Evolutionary conservation across 1,140 invertebrate species (phyloP), one percentile per base, ranked within the genome.

Genomic region (Polypedilum vanderplanki): DNA sequence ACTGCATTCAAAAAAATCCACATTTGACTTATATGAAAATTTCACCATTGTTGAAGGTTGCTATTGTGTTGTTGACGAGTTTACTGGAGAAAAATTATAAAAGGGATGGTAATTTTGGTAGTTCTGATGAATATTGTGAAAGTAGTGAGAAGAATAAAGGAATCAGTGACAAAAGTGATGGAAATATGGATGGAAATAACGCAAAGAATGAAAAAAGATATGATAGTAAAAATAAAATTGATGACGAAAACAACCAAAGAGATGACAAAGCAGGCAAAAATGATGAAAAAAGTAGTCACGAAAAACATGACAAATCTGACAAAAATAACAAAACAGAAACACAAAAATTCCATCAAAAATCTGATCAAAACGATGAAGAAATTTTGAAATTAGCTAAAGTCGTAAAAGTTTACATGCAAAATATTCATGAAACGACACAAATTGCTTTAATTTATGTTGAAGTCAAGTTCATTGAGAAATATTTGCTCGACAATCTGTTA

Each of bases 1-100:
- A 82, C 64, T 83, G 81, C 78, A 80, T 82, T 40, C 81, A 82
- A 75, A 78, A 81, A 79, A 80, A 81, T 65, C 80, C 81, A 17
- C 81, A 83, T 76, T 80, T 83, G 73, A 80, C 81, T 78, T 83
- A 83, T 76, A 80, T 83, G 79, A 80, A 82, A 74, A 74, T 78
- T 76, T 78, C 80, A 76, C 80, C 80, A 64, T 75, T 83, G 77
- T 79, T 79, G 46, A 81, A 79, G 65, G 79, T 80, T 41, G 77
- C 80, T 73, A 77, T 78, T 70, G 74, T 77, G 12, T 46, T 78
- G 75, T 79, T 82, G n/a, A 78, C 79, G 78, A 75, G 76, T 41
- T 77, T 77, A 65, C 74, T 82, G 41, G 76, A 57, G 41, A 74
- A 18, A 9, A 40, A 33, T 22, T 64, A n/a, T 33, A 15, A 79